Evolutionary conservation across 2,113 vertebrate species (phyloP).

Genomic region (Orthonyx spaldingii): DNA sequence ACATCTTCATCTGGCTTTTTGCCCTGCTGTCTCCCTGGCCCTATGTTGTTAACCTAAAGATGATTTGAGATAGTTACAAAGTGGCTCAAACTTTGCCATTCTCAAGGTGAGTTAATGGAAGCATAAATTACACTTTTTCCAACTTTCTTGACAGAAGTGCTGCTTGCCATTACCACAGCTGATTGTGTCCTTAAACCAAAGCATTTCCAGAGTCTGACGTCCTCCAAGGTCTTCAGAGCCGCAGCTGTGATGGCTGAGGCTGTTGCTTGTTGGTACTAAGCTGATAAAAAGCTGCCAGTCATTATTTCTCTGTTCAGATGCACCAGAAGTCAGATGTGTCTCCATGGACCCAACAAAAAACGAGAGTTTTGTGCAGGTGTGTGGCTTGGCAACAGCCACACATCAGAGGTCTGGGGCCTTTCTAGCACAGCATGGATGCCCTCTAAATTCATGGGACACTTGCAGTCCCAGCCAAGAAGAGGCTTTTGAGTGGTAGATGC

Average conservation of each 20-base stretch:
- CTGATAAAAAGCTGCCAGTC: neutral
- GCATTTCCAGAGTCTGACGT: neutral
- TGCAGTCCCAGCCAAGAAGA: neutral
- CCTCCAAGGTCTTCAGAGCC: neutral
- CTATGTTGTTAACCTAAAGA: neutral
- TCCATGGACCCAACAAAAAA: neutral
- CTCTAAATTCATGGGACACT: neutral
- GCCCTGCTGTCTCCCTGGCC: neutral
- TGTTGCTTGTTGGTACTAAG: neutral
- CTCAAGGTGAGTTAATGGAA: neutral
- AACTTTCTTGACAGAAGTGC: neutral
- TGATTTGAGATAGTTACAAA: neutral
- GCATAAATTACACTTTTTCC: neutral
- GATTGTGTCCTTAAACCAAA: neutral
- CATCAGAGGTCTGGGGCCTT: neutral
- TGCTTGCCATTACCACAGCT: accelerated
- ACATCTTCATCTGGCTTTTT: neutral
- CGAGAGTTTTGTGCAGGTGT: accelerated
- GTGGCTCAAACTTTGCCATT: neutral
- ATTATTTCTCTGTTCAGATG: accelerated
- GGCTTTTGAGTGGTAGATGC: neutral
- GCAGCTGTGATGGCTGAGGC: neutral
- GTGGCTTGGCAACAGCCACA: neutral
- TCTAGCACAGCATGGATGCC: accelerated
- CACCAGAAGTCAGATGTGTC: too few relatives aligned